Evolutionary conservation across 2,797 vertebrate genomes (phyloP).

Genomic region (Philypnodon macrostomus): DNA sequence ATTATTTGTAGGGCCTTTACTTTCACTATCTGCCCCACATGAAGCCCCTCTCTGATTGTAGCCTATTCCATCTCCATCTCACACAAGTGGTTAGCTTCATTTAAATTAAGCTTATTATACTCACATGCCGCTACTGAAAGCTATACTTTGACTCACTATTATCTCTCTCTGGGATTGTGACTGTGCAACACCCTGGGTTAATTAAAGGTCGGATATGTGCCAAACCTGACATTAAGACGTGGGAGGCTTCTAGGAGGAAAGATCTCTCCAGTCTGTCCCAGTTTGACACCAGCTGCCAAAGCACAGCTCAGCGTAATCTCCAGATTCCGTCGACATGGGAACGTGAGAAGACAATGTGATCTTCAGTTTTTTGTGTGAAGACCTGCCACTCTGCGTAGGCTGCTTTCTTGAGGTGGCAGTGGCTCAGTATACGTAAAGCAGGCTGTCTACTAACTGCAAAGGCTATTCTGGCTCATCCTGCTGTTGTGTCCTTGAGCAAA

Average conservation of each 20-base stretch:
- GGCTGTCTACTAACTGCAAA: no score
- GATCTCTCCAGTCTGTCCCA: constrained; percentile 42
- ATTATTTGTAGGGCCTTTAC: constrained; percentile 34
- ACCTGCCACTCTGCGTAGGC: no score
- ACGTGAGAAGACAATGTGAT: constrained; percentile 27
- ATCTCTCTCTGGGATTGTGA: constrained; percentile 67
- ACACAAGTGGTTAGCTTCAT: constrained; percentile 65
- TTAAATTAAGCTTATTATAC: constrained; percentile 81
- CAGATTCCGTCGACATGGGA: constrained; percentile 12
- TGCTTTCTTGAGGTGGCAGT: no score
- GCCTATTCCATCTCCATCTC: constrained; percentile 53
- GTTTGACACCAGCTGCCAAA: constrained; percentile 45
- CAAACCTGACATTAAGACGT: constrained; percentile 76
- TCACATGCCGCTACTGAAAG: constrained; percentile 63
- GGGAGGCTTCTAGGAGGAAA: background rate
- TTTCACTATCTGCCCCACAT: constrained; percentile 41
- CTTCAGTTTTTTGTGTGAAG: no score
- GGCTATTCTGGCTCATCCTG: no score
- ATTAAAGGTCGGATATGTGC: constrained; percentile 79
- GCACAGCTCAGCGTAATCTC: constrained; percentile 29
- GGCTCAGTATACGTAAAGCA: no score
- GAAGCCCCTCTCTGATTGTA: constrained; percentile 47
- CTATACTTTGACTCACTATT: constrained; percentile 78
- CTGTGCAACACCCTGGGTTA: constrained; percentile 75
- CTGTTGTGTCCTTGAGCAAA: no score